Evolutionary conservation across 2,797 vertebrate genomes (phyloP), one percentile per base, ranked within the genome.

Genomic region (Pangasius djambal): DNA sequence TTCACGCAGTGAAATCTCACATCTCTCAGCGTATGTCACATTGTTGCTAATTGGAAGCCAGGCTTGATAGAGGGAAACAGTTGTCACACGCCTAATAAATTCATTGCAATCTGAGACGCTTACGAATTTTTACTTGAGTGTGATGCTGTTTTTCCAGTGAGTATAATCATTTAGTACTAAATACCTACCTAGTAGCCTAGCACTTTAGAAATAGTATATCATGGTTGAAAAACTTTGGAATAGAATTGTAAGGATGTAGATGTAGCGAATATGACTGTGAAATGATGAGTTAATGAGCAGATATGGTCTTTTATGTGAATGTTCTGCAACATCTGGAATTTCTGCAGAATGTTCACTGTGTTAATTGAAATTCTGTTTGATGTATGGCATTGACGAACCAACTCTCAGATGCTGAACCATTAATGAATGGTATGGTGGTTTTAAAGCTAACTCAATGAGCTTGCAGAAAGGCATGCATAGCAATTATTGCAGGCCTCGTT

Each of bases 401-500:
- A 67, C 44, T 87, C 34, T 87, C 85, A 37, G 65, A 79, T 83
- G 83, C 61, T 69, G 59, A 91, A 86, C 84, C 84, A 95, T 94
- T 96, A 95, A 96, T 95, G 93, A 95, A 93, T 93, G 91, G 90
- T 88, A 85, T 90, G 92, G 93, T 92, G 91, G 94, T 95, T 96
- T 96, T 95, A 93, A 86, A 65, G 87, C 88, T 91, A 94, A 95
- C 87, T 93, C 92, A 93, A 92, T 86, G 93, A 93, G 94, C 95
- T 94, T 94, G 95, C 96, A 96, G 92, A 96, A 96, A 95, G 94
- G 92, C 95, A 94, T 94, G 94, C 89, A 81, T 93, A 93, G 94
- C 95, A 97, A 96, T 97, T 96, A 96, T 96, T 96, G 95, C 91
- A 93, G 93, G 94, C 94, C 94, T 94, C 88, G 94, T 96, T 96